Evolutionary conservation across 2,797 vertebrate species (phyloP).

Genomic region (Nasua narica): DNA sequence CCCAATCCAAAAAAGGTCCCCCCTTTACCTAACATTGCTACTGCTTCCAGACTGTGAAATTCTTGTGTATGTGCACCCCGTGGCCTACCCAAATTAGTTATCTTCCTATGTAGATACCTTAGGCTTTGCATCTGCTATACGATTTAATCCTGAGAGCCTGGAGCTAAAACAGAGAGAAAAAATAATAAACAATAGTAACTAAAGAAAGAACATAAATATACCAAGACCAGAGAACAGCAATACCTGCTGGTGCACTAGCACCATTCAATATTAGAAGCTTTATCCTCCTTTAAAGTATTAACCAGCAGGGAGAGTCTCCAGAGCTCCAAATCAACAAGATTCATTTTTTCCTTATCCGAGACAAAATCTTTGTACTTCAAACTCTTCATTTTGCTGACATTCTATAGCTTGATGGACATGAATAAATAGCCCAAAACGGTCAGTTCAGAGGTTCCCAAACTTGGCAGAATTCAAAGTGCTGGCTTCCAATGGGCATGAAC

Average conservation of each 20-base stretch:
- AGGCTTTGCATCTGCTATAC: background rate
- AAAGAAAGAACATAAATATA: background rate
- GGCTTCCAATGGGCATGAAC: slow-evolving; percentile 20
- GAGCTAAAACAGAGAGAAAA: background rate
- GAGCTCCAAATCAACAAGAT: slow-evolving; percentile 6
- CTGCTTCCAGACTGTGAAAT: background rate
- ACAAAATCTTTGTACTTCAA: background rate
- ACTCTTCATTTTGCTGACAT: background rate
- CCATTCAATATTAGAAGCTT: background rate
- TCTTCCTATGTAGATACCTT: background rate
- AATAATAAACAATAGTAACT: background rate
- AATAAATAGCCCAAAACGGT: slow-evolving; percentile 20
- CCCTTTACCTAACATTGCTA: background rate
- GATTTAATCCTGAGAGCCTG: background rate
- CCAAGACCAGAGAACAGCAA: background rate
- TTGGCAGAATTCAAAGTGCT: slow-evolving; percentile 38
- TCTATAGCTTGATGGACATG: background rate
- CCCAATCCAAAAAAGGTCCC: fast-evolving
- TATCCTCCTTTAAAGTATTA: background rate
- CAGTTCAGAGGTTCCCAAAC: slow-evolving; percentile 29
- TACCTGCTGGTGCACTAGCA: background rate
- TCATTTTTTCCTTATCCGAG: background rate
- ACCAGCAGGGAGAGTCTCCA: background rate
- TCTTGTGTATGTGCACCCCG: background rate
- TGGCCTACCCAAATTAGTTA: background rate